Base-by-base conservation (phyloP, 2,888 invertebrate genomes). In the Latrodectus elegans region DNA sequence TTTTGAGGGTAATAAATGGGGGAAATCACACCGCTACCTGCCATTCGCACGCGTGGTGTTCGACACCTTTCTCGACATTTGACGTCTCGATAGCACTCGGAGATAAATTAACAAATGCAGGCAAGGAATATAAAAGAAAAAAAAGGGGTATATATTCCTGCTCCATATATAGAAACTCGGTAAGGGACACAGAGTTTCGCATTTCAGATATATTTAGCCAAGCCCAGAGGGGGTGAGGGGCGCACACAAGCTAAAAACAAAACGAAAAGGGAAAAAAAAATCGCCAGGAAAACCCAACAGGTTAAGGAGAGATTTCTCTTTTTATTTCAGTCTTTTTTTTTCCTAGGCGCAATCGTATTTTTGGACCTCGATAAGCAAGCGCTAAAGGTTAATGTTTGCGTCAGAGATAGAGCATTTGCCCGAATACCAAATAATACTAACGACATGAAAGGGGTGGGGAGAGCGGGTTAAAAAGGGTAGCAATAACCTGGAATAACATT, bases 341-440 rank as follows among this genome's bases (percentile, higher is more conserved):
- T 52, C n/a, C 38, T n/a, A 52, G 76, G 76, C 76, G 76, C 70
- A 84, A 64, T 84, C 77, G 84, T 84, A 84, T 84, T 84, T 84
- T 84, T 84, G 84, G 84, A 77, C 71, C 77, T 55, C 76, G 76
- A 82, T 82, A 75, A 64, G 81, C 70, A 70, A n/a, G 72, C 75
- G 71, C 68, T 72, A 86, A 86, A 86, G 86, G 86, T 86, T 86
- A 86, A 38, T 71, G 12, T 68, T 76, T 86, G 86, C 86, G 86
- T 86, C 86, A 86, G 55, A 75, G 75, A 17, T 60, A 53, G 49
- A 64, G 17, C 76, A 55, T 85, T 85, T 80, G 85, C 80, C 80
- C 71, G 77, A 68, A 52, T 55, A 53, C 22, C 55, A 76, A 67
- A 22, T 60, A 70, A 38, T 52, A 14, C 65, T 15, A 65, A 53